Conservation (phyloP, 2,113 vertebrate genomes). For the Cathartes aura region DNA sequence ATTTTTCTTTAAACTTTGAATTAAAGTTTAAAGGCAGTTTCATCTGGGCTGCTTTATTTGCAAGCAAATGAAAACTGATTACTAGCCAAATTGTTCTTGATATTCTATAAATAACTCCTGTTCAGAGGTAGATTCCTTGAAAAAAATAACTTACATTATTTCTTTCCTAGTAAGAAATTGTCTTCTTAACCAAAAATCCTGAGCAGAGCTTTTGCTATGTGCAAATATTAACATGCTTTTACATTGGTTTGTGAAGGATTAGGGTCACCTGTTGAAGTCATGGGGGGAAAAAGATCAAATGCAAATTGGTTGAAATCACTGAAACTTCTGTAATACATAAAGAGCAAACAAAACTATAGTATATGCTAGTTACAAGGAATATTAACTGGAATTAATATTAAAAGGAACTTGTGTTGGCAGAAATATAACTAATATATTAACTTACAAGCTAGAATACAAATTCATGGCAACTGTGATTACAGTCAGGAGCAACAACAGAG, state of each 20-base stretch:
- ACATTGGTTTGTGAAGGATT: neutral
- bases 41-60: neutral
- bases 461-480: neutral
- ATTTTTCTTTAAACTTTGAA: neutral
- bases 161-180: neutral
- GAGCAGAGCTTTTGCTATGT: neutral
- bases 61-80: neutral
- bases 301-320: neutral
- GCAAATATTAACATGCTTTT: neutral
- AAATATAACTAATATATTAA: conserved; percentile 1
- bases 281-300: neutral
- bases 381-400: neutral
- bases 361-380: neutral
- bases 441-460: conserved; percentile 5
- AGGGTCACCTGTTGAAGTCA: neutral
- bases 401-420: neutral
- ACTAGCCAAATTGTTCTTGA: neutral
- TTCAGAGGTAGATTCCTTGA: neutral
- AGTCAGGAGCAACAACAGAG: neutral
- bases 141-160: neutral
- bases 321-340: neutral
- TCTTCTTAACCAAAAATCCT: neutral
- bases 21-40: neutral
- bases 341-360: neutral
- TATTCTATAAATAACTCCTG: neutral